Conservation (phyloP, 2,113 vertebrate genomes). For the Xiphophorus maculatus region DNA sequence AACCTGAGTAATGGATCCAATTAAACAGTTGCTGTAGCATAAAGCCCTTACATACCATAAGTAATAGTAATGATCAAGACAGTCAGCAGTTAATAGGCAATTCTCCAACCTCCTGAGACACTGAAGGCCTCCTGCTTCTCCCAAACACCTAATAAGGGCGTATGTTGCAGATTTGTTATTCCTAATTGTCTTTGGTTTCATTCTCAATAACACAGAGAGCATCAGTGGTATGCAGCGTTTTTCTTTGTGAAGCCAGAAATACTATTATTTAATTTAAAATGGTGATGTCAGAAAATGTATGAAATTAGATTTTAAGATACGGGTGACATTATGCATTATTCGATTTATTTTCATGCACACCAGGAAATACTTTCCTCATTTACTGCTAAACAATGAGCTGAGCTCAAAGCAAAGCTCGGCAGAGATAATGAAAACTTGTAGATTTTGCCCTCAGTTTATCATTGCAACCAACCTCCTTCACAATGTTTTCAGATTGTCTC, state of each 20-base stretch:
- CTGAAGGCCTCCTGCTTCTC: conserved; percentile 67
- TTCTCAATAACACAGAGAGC: conserved; percentile 5
- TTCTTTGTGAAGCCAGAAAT: background rate
- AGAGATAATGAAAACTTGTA: background rate
- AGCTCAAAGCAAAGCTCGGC: background rate
- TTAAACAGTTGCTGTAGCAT: conserved; percentile 61
- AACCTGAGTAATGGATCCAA: conserved; percentile 65
- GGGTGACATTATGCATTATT: background rate
- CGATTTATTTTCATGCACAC: background rate
- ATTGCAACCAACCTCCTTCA: background rate
- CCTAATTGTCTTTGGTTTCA: conserved; percentile 39
- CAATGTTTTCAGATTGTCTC: conserved; percentile 5
- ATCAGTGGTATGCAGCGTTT: background rate
- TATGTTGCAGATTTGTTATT: conserved; percentile 65
- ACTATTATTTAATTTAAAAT: background rate
- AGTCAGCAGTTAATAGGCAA: conserved; percentile 73
- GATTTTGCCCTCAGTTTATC: conserved; percentile 1
- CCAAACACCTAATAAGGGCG: conserved; percentile 76
- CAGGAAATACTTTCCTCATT: background rate
- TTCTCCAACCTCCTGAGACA: conserved; percentile 68
- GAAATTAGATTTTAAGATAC: background rate
- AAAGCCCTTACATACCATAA: conserved; percentile 60
- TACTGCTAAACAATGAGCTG: background rate
- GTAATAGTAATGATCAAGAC: conserved; percentile 64
- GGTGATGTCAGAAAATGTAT: background rate